Evolutionary conservation across 1,140 invertebrate genomes (phyloP).

Genomic region (Bombus cullumanus): DNA sequence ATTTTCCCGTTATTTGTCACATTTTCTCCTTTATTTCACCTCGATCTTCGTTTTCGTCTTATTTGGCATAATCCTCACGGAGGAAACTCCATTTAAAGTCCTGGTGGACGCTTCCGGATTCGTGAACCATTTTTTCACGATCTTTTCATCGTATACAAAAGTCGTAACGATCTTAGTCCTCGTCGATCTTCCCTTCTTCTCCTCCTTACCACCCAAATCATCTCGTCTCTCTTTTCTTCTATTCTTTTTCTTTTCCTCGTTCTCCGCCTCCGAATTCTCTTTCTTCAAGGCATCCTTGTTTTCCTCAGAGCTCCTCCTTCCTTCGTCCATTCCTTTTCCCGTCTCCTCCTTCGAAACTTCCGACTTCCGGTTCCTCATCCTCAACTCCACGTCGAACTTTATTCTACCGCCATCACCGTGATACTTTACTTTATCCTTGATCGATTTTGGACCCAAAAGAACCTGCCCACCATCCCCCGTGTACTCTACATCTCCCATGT

Average conservation of each 20-base stretch:
- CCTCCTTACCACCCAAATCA: background rate
- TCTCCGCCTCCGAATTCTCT: background rate
- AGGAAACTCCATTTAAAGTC: background rate
- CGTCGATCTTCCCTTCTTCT: background rate
- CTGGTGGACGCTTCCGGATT: slow-evolving; percentile 19
- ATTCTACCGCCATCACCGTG: slow-evolving; percentile 71
- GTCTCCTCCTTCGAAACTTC: background rate
- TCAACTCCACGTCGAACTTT: slow-evolving; percentile 10
- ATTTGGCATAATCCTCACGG: background rate
- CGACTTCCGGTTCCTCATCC: background rate
- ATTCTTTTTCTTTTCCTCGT: background rate
- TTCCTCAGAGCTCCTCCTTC: background rate
- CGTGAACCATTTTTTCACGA: slow-evolving; percentile 23
- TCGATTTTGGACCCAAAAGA: slow-evolving; percentile 64
- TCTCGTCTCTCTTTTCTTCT: background rate
- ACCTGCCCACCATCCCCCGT: slow-evolving; percentile 75
- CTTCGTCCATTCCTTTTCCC: background rate
- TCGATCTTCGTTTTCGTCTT: background rate
- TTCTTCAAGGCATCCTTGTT: slow-evolving; percentile 8
- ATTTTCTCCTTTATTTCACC: background rate
- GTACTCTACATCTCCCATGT: slow-evolving; percentile 73
- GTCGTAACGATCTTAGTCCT: slow-evolving; percentile 41
- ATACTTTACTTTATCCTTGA: slow-evolving; percentile 64
- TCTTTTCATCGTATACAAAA: slow-evolving; percentile 17
- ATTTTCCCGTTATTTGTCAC: too few relatives aligned